phyloP scores from a whole-genome alignment of 2,797 vertebrate species.

The Scleropages formosus region DNA sequence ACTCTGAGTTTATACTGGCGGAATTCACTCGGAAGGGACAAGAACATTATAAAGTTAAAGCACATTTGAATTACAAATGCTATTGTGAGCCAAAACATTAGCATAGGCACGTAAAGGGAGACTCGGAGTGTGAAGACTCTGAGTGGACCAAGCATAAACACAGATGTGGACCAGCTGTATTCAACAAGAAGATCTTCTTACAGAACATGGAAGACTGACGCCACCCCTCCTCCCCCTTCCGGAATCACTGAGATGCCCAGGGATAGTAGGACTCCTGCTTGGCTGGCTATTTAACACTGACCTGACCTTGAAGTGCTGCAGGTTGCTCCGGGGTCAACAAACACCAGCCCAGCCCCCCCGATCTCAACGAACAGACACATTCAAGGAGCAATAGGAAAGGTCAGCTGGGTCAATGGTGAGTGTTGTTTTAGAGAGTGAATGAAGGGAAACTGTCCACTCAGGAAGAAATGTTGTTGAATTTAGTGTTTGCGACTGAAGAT shows the following conservation, averaged over 20 bases:
- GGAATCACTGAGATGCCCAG: not conserved
- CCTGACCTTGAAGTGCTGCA: not conserved
- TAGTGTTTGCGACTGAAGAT: not conserved
- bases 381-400: conserved; percentile 14
- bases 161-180: conserved; percentile 4
- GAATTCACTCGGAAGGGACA: not conserved
- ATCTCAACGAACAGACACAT: not conserved
- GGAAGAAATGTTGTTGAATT: not conserved
- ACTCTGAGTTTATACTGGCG: conserved; percentile 1
- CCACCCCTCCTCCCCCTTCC: not conserved
- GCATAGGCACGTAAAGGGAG: not conserved
- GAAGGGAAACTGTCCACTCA: not conserved
- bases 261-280: not conserved
- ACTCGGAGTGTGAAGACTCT: conserved; percentile 7
- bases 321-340: not conserved
- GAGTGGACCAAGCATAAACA: not conserved
- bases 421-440: not conserved
- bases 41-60: conserved; percentile 1
- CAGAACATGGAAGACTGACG: not conserved
- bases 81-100: not conserved
- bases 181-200: not conserved
- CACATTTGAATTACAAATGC: not conserved
- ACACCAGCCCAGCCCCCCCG: not conserved
- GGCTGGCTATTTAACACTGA: not conserved
- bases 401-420: not conserved